Evolutionary conservation across 2,113 vertebrate genomes (phyloP), one percentile per base, ranked within the genome.

Genomic region (Pedionomus torquatus): DNA sequence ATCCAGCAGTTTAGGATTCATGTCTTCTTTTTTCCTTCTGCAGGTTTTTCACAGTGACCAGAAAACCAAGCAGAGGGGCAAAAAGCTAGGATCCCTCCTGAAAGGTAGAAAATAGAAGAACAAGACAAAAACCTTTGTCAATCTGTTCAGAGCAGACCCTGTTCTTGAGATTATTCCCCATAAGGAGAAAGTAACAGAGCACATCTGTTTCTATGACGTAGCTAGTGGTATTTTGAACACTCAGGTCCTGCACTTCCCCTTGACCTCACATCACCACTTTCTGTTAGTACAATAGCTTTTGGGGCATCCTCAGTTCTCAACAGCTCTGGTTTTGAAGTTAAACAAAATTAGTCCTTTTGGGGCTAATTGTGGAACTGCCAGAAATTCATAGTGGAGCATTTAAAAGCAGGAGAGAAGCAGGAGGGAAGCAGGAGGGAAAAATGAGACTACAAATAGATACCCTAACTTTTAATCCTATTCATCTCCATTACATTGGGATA

Each of bases 161-260:
- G 60, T 21, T 83, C 39, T 30, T 64, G 19, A 80, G 33, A 37
- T 18, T 80, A 19, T 72, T 94, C 87, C 66, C 46, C 9, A 5
- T 30, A 57, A 2, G 10, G 21, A 46, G 49, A 84, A 57, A 83
- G 37, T 39, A 57, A n/a, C n/a, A 83, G 54, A 86, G 54, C 63
- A 85, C 95, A 96, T 92, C 85, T 93, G 85, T 77, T 93, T 93
- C 89, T 43, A 10, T 80, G 43, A 81, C 9, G 0, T 39, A 84
- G 46, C 41, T 81, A 76, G 43, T 63, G 37, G 41, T 74, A 86
- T 93, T 93, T 86, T 90, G 88, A 93, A 46, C 76, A 33, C 54
- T 90, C n/a, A 37, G 83, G 44, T 90, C 83, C 64, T 89, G 79
- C 68, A 74, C 75, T 95, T 96, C 94, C 76, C 79, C 58, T 91